phyloP scores from a whole-genome alignment of 2,888 invertebrate genomes.

The Drosophila nr. fundita region DNA sequence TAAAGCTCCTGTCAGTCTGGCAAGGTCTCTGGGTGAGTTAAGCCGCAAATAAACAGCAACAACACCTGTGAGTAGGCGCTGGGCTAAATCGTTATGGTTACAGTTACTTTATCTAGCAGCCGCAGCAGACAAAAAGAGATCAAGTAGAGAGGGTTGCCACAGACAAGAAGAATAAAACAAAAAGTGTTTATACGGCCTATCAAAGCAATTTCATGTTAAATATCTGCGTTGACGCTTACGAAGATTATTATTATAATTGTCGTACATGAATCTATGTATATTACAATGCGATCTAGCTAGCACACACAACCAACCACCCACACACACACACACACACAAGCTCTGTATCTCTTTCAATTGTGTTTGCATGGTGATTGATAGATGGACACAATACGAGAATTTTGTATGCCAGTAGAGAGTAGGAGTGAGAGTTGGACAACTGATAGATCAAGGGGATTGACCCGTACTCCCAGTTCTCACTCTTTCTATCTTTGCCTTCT shows the following conservation, averaged over 20 bases:
- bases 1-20: conserved; percentile 46
- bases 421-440: background rate
- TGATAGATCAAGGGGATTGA: conserved; percentile 17
- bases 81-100: conserved; percentile 46
- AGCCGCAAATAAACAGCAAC: conserved; percentile 34
- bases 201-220: conserved; percentile 49
- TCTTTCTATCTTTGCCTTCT: background rate
- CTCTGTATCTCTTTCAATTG: conserved; percentile 1
- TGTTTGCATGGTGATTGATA: conserved; percentile 25
- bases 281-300: conserved; percentile 10
- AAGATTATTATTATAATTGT: conserved; percentile 66
- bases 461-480: background rate
- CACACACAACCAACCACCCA: background rate
- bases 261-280: conserved; percentile 10
- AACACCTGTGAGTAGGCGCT: conserved; percentile 29
- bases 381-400: conserved; percentile 10
- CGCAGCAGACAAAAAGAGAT: background rate
- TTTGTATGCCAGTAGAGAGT: background rate
- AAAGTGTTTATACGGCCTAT: conserved; percentile 50
- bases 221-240: conserved; percentile 42
- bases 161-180: conserved; percentile 3
- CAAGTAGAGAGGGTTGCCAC: conserved; percentile 8
- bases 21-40: conserved; percentile 42
- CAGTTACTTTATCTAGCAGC: conserved; percentile 44
- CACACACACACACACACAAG: background rate